Percentiles rank a stretch among this genome's conserved stretches.
phyloP scores from a whole-genome alignment of 2,888 invertebrate genomes.

The Perithous albicinctus region DNA sequence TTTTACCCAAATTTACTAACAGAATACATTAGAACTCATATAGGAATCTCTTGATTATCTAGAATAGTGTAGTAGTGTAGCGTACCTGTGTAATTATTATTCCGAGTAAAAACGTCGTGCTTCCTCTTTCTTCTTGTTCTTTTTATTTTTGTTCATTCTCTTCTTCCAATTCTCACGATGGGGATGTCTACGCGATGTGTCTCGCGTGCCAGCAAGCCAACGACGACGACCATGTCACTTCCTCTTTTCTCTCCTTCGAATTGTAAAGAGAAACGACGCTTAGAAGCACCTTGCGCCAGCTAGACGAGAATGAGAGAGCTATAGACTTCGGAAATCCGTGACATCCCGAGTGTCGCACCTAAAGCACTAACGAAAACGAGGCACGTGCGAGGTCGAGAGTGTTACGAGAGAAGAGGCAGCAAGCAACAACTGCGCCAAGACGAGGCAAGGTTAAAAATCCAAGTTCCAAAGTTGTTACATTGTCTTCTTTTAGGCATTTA shows the following conservation, averaged over 20 bases:
- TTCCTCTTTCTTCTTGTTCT: slow-evolving; percentile 31
- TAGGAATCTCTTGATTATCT: slow-evolving; percentile 36
- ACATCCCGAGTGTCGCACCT: slow-evolving; percentile 51
- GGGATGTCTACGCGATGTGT: slow-evolving; percentile 8
- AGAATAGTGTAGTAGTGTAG: slow-evolving; percentile 15
- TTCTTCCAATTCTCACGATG: slow-evolving; percentile 46
- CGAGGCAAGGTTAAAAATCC: slow-evolving; percentile 62
- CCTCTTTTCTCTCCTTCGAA: slow-evolving; percentile 46
- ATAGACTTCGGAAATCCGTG: slow-evolving; percentile 61
- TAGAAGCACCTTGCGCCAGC: slow-evolving; percentile 26
- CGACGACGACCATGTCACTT: slow-evolving; percentile 39
- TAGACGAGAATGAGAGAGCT: slow-evolving; percentile 48
- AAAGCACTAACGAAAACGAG: slow-evolving; percentile 68
- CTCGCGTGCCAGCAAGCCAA: slow-evolving; percentile 27
- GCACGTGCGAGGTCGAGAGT: slow-evolving; percentile 67
- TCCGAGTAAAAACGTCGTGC: slow-evolving; percentile 55
- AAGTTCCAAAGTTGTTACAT: not conserved
- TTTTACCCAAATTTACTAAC: slow-evolving; percentile 25
- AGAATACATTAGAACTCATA: slow-evolving; percentile 26
- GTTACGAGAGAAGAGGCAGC: not conserved
- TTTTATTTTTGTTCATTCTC: slow-evolving; percentile 26
- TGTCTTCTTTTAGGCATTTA: not conserved
- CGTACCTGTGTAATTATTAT: slow-evolving; percentile 51
- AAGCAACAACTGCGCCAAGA: slow-evolving; percentile 5
- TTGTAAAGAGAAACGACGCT: slow-evolving; percentile 2